phyloP scores from a whole-genome alignment of 2,888 invertebrate genomes.

The Pyrochroa serraticornis region DNA sequence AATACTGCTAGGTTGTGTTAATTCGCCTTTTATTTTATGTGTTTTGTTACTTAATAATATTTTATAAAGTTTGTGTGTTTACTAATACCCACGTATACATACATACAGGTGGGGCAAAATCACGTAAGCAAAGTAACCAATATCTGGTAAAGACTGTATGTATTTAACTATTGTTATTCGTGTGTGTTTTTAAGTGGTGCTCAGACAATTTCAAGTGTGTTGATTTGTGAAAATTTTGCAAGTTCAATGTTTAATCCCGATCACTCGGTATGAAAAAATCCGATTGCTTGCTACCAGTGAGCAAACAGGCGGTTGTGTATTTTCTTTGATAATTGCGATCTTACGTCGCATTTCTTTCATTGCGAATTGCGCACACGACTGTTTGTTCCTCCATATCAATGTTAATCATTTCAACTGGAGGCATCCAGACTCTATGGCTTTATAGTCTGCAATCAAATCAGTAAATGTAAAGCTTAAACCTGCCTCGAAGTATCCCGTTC shows the following conservation, averaged over 20 bases:
- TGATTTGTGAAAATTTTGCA: slow-evolving; percentile 58
- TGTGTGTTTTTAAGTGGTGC: slow-evolving; percentile 59
- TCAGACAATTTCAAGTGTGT: slow-evolving; percentile 59
- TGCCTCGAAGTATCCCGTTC: slow-evolving; percentile 53
- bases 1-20: slow-evolving; percentile 55
- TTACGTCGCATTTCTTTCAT: slow-evolving; percentile 2
- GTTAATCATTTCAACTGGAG: slow-evolving; percentile 41
- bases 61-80: slow-evolving; percentile 55
- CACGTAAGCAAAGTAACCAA: slow-evolving; percentile 60
- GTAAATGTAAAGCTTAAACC: slow-evolving; percentile 54
- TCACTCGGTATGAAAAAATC: slow-evolving; percentile 55
- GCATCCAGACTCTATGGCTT: slow-evolving; percentile 45
- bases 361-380: slow-evolving; percentile 20
- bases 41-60: slow-evolving; percentile 44
- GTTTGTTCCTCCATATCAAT: slow-evolving; percentile 30
- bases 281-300: slow-evolving; percentile 53
- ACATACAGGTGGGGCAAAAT: slow-evolving; percentile 61
- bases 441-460: slow-evolving; percentile 51
- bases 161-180: slow-evolving; percentile 59
- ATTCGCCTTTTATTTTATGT: slow-evolving; percentile 53
- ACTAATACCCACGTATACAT: slow-evolving; percentile 60
- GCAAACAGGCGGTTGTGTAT: slow-evolving; percentile 19
- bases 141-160: slow-evolving; percentile 60
- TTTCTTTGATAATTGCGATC: slow-evolving; percentile 8
- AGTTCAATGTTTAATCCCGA: slow-evolving; percentile 57